Percentiles rank a stretch among this genome's conserved stretches.
Evolutionary conservation across 2,113 vertebrate genomes (phyloP).

Genomic region (Perca schrenkii): DNA sequence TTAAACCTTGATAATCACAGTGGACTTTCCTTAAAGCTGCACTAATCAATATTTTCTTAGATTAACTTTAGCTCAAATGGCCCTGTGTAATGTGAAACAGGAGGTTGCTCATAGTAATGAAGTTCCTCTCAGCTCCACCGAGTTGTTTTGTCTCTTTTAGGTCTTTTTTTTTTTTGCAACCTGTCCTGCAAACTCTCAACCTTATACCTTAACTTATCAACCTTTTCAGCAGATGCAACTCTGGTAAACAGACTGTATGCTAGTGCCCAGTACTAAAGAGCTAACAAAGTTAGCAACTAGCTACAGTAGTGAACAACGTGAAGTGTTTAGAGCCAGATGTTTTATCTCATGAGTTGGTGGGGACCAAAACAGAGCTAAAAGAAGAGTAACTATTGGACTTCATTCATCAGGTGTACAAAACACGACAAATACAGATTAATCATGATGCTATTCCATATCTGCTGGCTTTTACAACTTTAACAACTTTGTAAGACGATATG

Average conservation of each 20-base stretch:
- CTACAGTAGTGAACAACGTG: neutral
- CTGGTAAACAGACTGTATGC: neutral
- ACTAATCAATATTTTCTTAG: neutral
- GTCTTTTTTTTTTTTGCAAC: neutral
- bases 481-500: neutral
- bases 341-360: neutral
- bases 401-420: neutral
- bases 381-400: neutral
- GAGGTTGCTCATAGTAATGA: neutral
- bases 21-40: conserved; percentile 33
- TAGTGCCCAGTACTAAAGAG: neutral
- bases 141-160: neutral
- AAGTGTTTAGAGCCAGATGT: neutral
- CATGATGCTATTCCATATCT: neutral
- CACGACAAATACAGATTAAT: neutral
- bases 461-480: neutral
- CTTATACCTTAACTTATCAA: neutral
- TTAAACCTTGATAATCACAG: conserved; percentile 4
- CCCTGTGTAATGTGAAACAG: neutral
- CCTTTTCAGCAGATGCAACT: neutral
- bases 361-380: conserved; percentile 4
- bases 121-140: neutral
- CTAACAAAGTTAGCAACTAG: neutral
- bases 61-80: neutral
- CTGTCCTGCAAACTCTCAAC: neutral